Evolutionary conservation across 2,888 invertebrate genomes (phyloP).

Genomic region (Apamea epomidion): DNA sequence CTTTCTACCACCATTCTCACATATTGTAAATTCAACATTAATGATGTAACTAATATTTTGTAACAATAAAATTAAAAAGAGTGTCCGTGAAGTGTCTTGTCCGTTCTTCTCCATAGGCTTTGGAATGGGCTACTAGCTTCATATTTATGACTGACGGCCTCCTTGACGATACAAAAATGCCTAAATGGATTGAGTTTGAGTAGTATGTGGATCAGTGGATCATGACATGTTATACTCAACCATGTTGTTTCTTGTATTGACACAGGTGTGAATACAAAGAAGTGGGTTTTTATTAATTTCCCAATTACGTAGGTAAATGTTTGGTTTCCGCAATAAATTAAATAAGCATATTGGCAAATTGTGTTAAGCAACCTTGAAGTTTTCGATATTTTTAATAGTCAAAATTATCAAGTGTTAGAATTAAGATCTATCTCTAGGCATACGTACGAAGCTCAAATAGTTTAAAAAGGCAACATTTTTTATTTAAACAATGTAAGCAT

Average conservation of each 20-base stretch:
- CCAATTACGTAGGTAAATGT: slow-evolving; percentile 40
- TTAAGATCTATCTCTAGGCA: not conserved
- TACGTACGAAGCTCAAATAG: not conserved
- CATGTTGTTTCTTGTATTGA: slow-evolving; percentile 40
- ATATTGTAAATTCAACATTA: too few relatives aligned
- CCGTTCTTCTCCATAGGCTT: not conserved
- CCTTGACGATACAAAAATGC: not conserved
- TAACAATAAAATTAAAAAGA: too few relatives aligned
- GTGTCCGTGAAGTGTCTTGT: not conserved
- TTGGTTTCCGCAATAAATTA: not conserved
- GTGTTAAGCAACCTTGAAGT: not conserved
- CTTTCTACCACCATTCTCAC: too few relatives aligned
- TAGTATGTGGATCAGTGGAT: not conserved
- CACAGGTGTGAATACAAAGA: slow-evolving; percentile 47
- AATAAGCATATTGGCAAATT: not conserved
- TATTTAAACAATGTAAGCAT: not conserved
- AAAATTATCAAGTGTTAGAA: not conserved
- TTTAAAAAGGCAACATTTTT: not conserved
- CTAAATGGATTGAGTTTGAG: not conserved
- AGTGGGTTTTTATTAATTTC: slow-evolving; percentile 48
- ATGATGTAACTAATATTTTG: too few relatives aligned
- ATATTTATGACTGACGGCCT: not conserved
- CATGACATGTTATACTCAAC: slow-evolving; percentile 1
- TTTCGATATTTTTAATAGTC: not conserved
- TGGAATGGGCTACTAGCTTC: not conserved